phyloP scores from a whole-genome alignment of 2,797 vertebrate genomes.

The Lerista edwardsae region DNA sequence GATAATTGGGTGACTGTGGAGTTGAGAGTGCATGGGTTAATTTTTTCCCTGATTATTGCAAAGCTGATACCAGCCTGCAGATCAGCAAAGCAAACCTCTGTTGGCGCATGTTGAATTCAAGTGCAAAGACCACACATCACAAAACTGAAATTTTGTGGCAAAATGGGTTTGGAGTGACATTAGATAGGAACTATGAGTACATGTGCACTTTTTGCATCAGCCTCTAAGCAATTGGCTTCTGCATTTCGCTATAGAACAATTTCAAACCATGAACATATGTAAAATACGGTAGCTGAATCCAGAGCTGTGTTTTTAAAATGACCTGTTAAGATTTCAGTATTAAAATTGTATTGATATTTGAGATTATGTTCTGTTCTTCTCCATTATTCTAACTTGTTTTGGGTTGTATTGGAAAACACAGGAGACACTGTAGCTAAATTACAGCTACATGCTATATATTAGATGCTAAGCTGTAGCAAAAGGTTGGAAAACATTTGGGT shows the following conservation, averaged over 20 bases:
- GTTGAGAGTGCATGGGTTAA: not conserved
- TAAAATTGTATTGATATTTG: accelerated
- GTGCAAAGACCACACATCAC: not conserved
- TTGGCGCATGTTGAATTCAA: not conserved
- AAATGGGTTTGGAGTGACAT: not conserved
- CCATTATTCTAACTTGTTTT: conserved; percentile 44
- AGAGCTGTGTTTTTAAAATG: not conserved
- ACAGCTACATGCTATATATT: too few species aligned
- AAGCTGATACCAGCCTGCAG: not conserved
- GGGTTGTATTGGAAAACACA: conserved; percentile 14
- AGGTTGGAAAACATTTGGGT: conserved; percentile 33
- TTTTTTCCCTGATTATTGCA: not conserved
- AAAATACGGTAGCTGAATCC: not conserved
- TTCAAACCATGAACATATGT: not conserved
- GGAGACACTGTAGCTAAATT: conserved; percentile 18
- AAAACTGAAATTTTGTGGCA: conserved; percentile 33
- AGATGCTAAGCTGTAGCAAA: too few species aligned
- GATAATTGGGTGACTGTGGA: not conserved
- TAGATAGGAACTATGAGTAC: not conserved
- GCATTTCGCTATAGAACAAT: not conserved
- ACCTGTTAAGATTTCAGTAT: conserved; percentile 11
- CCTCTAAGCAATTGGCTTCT: not conserved
- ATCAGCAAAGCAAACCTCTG: conserved; percentile 16
- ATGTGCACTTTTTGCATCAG: not conserved
- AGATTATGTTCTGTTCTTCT: conserved; percentile 36